Evolutionary conservation across 2,797 vertebrate species (phyloP).

Genomic region (Bradypus variegatus): DNA sequence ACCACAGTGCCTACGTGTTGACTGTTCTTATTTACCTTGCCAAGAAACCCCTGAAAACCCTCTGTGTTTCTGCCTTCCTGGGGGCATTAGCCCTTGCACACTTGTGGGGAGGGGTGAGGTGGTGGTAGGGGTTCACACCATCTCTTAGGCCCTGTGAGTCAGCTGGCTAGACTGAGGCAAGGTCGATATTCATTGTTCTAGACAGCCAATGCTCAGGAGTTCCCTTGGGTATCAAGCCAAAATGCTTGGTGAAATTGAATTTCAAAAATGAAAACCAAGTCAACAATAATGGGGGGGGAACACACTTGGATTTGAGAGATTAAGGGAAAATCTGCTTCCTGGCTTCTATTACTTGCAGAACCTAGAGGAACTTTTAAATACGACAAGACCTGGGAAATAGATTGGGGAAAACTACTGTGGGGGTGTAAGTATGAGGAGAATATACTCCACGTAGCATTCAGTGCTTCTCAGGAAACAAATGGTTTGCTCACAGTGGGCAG

Average conservation of each 20-base stretch:
- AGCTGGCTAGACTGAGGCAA: rapidly evolving
- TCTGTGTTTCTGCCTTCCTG: neutral
- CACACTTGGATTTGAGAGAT: neutral
- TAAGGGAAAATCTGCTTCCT: neutral
- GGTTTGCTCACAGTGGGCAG: rapidly evolving
- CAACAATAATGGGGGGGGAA: neutral
- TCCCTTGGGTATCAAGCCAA: neutral
- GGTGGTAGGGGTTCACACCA: too few species aligned
- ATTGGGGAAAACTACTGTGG: neutral
- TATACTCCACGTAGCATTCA: rapidly evolving
- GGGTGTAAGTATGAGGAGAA: neutral
- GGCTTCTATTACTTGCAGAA: neutral
- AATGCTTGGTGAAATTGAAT: neutral
- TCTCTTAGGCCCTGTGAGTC: rapidly evolving
- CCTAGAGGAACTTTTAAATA: neutral
- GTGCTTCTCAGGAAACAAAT: neutral
- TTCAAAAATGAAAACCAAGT: neutral
- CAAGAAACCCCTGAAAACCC: neutral
- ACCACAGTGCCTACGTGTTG: too few species aligned
- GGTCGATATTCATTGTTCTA: rapidly evolving
- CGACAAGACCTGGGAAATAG: rapidly evolving
- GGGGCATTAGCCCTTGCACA: neutral
- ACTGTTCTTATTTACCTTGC: neutral
- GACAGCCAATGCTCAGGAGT: neutral
- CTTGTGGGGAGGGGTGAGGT: too few species aligned